Conservation (phyloP, 2,888 invertebrate genomes). For the Plemyria rubiginata region DNA sequence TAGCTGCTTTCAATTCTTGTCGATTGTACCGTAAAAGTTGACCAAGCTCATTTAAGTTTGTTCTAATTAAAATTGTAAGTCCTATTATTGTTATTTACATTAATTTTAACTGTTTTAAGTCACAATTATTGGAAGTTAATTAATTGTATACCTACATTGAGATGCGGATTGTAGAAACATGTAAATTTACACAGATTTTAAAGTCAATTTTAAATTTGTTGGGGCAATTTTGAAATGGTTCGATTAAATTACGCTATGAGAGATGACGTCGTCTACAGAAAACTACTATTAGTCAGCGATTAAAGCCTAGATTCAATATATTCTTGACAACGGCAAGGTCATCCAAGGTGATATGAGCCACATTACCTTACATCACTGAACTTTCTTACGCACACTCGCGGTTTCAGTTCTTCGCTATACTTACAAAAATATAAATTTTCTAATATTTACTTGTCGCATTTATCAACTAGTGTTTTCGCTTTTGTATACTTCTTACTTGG, state of each 20-base stretch:
- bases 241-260: neutral
- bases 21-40: slow-evolving; percentile 15
- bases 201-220: neutral
- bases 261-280: neutral
- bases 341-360: too few relatives aligned
- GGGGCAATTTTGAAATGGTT: neutral
- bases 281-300: neutral
- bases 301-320: too few relatives aligned
- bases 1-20: neutral
- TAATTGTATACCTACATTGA: neutral
- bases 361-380: too few relatives aligned
- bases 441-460: too few relatives aligned
- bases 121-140: slow-evolving; percentile 15
- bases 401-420: too few relatives aligned
- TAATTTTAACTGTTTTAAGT: slow-evolving; percentile 25
- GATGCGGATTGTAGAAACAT: neutral
- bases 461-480: too few relatives aligned
- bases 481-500: too few relatives aligned
- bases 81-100: slow-evolving; percentile 32
- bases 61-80: slow-evolving; percentile 33
- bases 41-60: slow-evolving; percentile 24
- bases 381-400: too few relatives aligned
- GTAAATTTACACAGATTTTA: neutral
- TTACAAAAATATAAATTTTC: too few relatives aligned
- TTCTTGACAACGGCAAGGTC: too few relatives aligned